phyloP scores from a whole-genome alignment of 2,113 vertebrate species.

The Ctenomys sociabilis region DNA sequence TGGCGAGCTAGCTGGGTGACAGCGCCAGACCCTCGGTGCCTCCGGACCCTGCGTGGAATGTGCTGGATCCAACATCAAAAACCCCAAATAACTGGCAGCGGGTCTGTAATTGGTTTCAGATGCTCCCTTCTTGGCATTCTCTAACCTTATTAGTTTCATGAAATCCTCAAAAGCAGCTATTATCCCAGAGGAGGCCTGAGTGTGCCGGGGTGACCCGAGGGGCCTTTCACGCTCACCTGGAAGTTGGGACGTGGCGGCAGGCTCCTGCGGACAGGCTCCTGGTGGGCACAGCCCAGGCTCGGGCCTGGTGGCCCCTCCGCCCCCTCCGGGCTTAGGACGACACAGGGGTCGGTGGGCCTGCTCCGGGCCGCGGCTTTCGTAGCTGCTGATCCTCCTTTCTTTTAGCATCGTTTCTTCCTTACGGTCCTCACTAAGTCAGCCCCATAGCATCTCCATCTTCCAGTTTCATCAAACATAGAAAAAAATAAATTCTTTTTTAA shows the following conservation, averaged over 20 bases:
- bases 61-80: background rate
- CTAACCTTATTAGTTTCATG: background rate
- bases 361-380: accelerated
- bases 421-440: background rate
- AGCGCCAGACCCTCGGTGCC: background rate
- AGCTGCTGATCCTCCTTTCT: background rate
- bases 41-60: background rate
- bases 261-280: accelerated
- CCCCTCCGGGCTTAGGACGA: accelerated
- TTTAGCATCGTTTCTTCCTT: background rate
- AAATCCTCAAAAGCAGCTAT: background rate
- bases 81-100: background rate
- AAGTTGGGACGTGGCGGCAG: background rate
- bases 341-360: accelerated
- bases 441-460: background rate
- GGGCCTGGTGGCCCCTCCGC: accelerated
- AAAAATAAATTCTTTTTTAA: background rate
- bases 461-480: background rate
- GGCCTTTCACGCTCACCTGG: background rate
- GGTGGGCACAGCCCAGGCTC: accelerated
- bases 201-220: background rate
- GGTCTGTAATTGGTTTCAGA: background rate
- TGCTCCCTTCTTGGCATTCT: background rate
- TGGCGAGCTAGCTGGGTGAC: background rate
- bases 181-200: background rate